Evolutionary conservation across 1,140 invertebrate genomes (phyloP).

Genomic region (Meloidogyne floridensis): DNA sequence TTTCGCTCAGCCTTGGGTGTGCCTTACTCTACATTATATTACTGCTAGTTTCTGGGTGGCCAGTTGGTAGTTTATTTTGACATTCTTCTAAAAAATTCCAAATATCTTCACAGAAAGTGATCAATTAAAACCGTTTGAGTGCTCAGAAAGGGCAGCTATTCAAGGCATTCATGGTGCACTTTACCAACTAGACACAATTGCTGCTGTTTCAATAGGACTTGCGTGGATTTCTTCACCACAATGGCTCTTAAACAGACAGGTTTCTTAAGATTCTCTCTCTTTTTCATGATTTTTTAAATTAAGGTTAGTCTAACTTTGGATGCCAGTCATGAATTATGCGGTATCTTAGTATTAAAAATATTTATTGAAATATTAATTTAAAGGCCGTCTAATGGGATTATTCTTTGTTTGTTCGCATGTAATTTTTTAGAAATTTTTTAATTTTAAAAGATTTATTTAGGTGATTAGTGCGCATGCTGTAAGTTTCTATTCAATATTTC

Average conservation of each 20-base stretch:
- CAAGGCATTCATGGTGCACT: constrained; percentile 53
- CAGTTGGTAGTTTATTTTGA: constrained; percentile 33
- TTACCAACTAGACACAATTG: constrained; percentile 62
- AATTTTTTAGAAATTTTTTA: too few relatives aligned
- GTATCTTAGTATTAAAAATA: too few relatives aligned
- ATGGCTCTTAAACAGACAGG: constrained; percentile 64
- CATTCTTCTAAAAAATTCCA: too few relatives aligned
- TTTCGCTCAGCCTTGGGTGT: constrained; percentile 42
- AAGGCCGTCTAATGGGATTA: constrained; percentile 58
- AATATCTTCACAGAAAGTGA: neutral
- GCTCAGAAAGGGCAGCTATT: constrained; percentile 25
- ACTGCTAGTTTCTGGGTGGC: constrained; percentile 47
- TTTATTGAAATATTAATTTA: too few relatives aligned
- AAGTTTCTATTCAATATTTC: constrained; percentile 4
- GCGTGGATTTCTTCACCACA: constrained; percentile 61
- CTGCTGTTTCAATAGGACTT: constrained; percentile 59
- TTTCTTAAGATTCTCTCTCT: constrained; percentile 2
- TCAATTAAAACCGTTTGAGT: neutral
- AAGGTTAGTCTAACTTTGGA: constrained; percentile 59
- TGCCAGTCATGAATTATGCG: constrained; percentile 59
- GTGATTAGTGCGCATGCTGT: constrained; percentile 42
- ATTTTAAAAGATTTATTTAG: too few relatives aligned
- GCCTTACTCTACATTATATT: constrained; percentile 47
- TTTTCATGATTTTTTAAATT: too few relatives aligned
- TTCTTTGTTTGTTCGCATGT: constrained; percentile 54